phyloP scores from a whole-genome alignment of 2,113 vertebrate genomes.

The Poeciliopsis retropinna region DNA sequence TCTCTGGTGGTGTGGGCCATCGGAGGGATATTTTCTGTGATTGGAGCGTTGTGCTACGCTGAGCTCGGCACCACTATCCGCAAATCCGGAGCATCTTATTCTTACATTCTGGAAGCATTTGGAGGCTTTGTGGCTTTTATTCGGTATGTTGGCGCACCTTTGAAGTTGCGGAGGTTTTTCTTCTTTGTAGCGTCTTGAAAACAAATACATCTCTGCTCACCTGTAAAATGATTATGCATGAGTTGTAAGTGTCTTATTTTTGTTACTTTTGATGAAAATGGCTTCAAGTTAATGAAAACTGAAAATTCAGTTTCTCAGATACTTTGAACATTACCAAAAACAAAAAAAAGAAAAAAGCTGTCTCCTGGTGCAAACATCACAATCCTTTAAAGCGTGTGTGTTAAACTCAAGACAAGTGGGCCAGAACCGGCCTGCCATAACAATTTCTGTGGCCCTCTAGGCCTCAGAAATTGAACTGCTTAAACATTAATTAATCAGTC shows the following conservation, averaged over 20 bases:
- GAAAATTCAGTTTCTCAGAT: too few relatives aligned
- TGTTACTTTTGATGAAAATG: too few relatives aligned
- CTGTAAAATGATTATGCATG: not conserved
- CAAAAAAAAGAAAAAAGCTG: too few relatives aligned
- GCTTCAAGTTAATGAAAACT: too few relatives aligned
- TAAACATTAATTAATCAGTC: too few relatives aligned
- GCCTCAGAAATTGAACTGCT: too few relatives aligned
- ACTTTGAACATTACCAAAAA: too few relatives aligned
- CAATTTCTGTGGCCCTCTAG: too few relatives aligned
- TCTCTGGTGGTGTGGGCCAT: conserved; percentile 83
- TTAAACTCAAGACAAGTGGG: too few relatives aligned
- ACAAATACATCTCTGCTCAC: not conserved
- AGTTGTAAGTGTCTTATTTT: not conserved
- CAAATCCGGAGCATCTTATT: conserved; percentile 85
- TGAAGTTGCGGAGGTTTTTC: not conserved
- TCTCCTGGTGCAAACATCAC: too few relatives aligned
- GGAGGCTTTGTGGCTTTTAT: conserved; percentile 84
- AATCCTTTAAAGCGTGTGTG: too few relatives aligned
- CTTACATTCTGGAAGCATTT: conserved; percentile 84
- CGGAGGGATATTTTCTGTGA: conserved; percentile 83
- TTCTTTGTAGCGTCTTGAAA: not conserved
- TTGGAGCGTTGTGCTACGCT: conserved; percentile 84
- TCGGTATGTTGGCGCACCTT: conserved; percentile 51
- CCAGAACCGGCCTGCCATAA: too few relatives aligned
- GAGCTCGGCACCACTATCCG: conserved; percentile 85